A percentile compares a stretch with the other conserved stretches of the same genome.
Evolutionary conservation across 2,888 invertebrate species (phyloP).

Genomic region (Erannis defoliaria): DNA sequence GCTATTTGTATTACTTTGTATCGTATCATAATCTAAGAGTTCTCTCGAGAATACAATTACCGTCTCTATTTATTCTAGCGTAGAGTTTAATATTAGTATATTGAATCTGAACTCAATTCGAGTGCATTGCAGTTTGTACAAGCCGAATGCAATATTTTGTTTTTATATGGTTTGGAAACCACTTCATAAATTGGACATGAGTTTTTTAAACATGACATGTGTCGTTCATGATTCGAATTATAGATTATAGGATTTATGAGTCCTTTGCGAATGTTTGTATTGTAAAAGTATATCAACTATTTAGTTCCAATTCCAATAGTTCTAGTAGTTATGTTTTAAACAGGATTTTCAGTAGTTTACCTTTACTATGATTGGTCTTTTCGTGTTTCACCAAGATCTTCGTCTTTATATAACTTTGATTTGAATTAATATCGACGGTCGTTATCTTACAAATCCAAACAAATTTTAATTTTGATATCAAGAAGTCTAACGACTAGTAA

Average conservation of each 20-base stretch:
- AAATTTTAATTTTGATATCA: background rate
- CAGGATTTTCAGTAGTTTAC: no score
- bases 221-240: background rate
- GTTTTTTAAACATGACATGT: slow-evolving; percentile 20
- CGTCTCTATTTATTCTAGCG: slow-evolving; percentile 23
- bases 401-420: no score
- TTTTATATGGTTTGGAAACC: slow-evolving; percentile 39
- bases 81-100: slow-evolving; percentile 28
- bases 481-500: background rate
- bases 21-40: background rate
- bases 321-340: background rate
- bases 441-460: no score
- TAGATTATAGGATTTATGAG: no score
- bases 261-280: background rate
- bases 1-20: slow-evolving; percentile 24
- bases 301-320: no score
- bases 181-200: slow-evolving; percentile 9
- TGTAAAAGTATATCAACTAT: background rate
- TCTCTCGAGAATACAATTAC: slow-evolving; percentile 9
- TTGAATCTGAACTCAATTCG: slow-evolving; percentile 33
- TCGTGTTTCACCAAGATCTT: no score
- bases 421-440: no score
- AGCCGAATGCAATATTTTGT: slow-evolving; percentile 35
- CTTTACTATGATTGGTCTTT: no score
- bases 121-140: slow-evolving; percentile 37